These are phyloP conservation scores for Megastigmus dorsalis DNA, from an alignment of 2,888 invertebrate genomes.

Conservation along the genomic window DNA sequence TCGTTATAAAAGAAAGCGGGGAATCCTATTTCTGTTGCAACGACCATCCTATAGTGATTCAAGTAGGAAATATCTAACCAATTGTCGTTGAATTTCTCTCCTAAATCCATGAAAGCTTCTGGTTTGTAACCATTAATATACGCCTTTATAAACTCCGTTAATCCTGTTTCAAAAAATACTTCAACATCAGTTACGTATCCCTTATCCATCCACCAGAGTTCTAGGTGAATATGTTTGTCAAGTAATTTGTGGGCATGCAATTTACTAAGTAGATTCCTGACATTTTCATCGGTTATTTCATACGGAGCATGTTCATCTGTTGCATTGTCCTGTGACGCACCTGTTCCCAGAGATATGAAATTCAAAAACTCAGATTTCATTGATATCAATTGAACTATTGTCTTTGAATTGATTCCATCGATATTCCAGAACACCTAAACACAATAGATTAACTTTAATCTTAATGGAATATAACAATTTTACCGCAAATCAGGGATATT, in stretches of 20 bases:
- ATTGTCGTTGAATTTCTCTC: constrained; percentile 44
- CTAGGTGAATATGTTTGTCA: constrained; percentile 57
- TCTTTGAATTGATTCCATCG: constrained; percentile 55
- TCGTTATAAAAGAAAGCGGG: constrained; percentile 67
- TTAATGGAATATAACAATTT: no score
- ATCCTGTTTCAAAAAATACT: constrained; percentile 16
- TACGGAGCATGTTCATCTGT: no score
- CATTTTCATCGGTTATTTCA: constrained; percentile 53
- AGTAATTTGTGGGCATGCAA: constrained; percentile 15
- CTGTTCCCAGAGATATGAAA: no score
- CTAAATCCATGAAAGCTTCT: constrained; percentile 12
- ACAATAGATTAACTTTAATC: no score
- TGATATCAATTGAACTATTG: no score
- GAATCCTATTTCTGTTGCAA: constrained; percentile 73
- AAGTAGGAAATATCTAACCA: constrained; percentile 58
- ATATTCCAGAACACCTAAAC: constrained; percentile 59
- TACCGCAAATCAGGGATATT: no score
- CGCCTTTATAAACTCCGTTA: constrained; percentile 5
- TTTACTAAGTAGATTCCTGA: constrained; percentile 55
- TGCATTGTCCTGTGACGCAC: no score
- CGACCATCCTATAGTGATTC: constrained; percentile 61
- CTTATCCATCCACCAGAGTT: constrained; percentile 57
- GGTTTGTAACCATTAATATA: constrained; percentile 15
- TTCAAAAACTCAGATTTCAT: no score
- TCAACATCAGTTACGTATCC: constrained; percentile 36